Conservation (phyloP, 2,888 invertebrate genomes). For the Phaonia tiefii region DNA sequence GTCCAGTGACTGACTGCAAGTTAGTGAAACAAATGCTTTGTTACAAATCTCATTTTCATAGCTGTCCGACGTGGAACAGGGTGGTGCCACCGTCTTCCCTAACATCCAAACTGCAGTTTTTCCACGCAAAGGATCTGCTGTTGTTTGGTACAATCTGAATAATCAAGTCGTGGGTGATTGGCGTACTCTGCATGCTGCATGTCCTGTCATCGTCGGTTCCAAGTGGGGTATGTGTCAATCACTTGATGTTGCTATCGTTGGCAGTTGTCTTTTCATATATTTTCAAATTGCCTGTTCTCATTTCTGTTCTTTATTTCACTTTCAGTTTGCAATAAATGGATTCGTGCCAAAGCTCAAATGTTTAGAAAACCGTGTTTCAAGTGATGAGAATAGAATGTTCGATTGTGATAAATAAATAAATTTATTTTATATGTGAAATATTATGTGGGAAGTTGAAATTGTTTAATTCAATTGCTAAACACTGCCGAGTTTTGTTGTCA, state of each 20-base stretch:
- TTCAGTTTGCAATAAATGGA: slow-evolving; percentile 92
- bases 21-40: too few relatives aligned
- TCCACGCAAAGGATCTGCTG: slow-evolving; percentile 87
- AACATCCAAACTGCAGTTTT: slow-evolving; percentile 90
- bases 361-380: slow-evolving; percentile 83
- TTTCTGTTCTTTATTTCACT: background rate
- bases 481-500: too few relatives aligned
- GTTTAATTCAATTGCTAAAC: too few relatives aligned
- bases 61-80: slow-evolving; percentile 93
- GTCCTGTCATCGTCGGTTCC: slow-evolving; percentile 77
- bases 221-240: slow-evolving; percentile 74
- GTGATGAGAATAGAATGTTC: slow-evolving; percentile 35
- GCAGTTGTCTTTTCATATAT: too few relatives aligned
- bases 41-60: slow-evolving; percentile 36
- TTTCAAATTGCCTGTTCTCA: background rate
- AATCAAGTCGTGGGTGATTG: slow-evolving; percentile 70
- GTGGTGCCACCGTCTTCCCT: slow-evolving; percentile 98
- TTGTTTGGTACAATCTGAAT: slow-evolving; percentile 76
- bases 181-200: slow-evolving; percentile 75
- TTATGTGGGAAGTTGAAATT: too few relatives aligned
- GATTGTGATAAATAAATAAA: slow-evolving; percentile 44
- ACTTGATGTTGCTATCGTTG: too few relatives aligned
- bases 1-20: background rate
- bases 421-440: too few relatives aligned
- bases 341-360: slow-evolving; percentile 91